Percentiles rank a stretch among this genome's conserved stretches.
phyloP scores from a whole-genome alignment of 2,888 invertebrate species.

The Tipula lateralis region DNA sequence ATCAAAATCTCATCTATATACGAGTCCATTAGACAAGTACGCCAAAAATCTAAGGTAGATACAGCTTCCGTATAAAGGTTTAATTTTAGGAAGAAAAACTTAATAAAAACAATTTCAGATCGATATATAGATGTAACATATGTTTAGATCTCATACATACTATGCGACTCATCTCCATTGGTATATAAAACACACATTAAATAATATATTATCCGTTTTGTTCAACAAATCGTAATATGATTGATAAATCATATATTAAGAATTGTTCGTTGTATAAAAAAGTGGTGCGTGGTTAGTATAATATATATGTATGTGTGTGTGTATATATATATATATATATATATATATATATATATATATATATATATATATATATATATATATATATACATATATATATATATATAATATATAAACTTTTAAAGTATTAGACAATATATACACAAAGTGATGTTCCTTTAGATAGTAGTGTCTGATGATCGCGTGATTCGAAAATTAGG shows the following conservation, averaged over 20 bases:
- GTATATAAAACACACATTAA: not conserved
- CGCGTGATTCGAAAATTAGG: not conserved
- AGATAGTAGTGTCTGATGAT: not conserved
- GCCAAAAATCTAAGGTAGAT: no score
- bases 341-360: no score
- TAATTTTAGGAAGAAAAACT: no score
- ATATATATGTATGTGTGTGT: not conserved
- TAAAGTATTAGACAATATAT: not conserved
- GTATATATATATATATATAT: no score
- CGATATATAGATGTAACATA: not conserved
- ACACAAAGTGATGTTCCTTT: not conserved
- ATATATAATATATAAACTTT: not conserved
- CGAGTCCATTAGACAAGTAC: no score
- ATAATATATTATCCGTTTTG: not conserved
- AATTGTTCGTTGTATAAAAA: not conserved
- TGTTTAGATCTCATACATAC: not conserved
- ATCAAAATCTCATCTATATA: no score
- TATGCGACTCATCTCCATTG: not conserved
- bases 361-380: no score
- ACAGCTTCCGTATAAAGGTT: no score
- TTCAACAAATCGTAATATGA: not conserved
- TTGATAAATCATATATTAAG: constrained; percentile 14
- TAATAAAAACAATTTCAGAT: not conserved
- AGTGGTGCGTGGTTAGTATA: not conserved
- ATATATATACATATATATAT: no score